These are phyloP conservation scores for Euwallacea fornicatus DNA, from an alignment of 1,140 invertebrate species.

Conservation along the genomic window DNA sequence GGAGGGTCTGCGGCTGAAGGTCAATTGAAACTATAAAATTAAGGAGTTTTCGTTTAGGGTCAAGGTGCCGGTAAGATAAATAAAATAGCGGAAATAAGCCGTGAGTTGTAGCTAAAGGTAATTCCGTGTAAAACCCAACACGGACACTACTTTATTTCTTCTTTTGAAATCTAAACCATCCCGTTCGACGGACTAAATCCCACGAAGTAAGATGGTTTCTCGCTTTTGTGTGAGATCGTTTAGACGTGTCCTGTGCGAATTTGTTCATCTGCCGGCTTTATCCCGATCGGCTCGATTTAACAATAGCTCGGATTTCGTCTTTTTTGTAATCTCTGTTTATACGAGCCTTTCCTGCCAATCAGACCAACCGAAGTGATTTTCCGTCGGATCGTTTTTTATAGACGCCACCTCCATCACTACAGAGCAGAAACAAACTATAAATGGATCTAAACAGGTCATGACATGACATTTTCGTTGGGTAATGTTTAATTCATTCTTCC, in stretches of 20 bases:
- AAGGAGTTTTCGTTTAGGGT: too few relatives aligned
- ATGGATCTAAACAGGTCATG: background rate
- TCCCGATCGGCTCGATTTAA: conserved; percentile 19
- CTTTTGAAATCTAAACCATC: conserved; percentile 22
- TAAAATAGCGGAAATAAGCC: background rate
- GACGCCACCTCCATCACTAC: background rate
- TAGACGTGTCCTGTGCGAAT: conserved; percentile 25
- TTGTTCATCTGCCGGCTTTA: conserved; percentile 29
- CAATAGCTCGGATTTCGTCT: conserved; percentile 13
- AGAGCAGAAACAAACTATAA: background rate
- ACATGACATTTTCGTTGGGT: background rate
- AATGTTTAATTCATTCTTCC: conserved; percentile 7
- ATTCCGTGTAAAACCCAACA: conserved; percentile 12
- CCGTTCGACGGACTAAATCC: conserved; percentile 22
- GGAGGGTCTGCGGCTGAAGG: too few relatives aligned
- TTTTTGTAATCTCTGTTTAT: background rate
- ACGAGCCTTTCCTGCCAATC: background rate
- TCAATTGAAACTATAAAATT: too few relatives aligned
- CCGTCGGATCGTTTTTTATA: background rate
- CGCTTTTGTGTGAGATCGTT: conserved; percentile 17
- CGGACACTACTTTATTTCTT: conserved; percentile 20
- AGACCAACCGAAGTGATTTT: background rate
- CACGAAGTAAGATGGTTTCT: conserved; percentile 16
- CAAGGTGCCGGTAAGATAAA: too few relatives aligned
- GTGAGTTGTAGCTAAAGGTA: conserved; percentile 11